Base-by-base conservation (phyloP, 2,888 invertebrate species). In the Thyatira batis region DNA sequence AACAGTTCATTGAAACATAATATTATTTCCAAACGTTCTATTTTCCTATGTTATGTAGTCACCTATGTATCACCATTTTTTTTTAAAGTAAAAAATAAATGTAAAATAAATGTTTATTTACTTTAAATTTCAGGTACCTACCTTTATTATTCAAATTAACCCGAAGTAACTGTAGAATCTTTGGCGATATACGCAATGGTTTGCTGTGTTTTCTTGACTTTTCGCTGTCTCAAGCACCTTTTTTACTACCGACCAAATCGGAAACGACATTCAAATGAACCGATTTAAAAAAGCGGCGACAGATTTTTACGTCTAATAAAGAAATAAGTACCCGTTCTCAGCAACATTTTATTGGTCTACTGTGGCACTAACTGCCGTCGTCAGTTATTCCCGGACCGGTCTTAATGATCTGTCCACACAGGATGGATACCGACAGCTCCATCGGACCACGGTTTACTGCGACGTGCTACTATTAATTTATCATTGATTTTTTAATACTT, bases 381-480 rank as follows among this genome's bases (percentile, higher is more conserved):
- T 77, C 73, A 73, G 71, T 78, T 78, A 77, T 67, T 65, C 65
- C 63, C 59, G 67, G 71, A 67, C 71, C 73, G 67, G 69, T 71
- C 78, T 73, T 85, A 85, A 85, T 82, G 84, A 82, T 81, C 77
- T 80, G 81, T 82, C 82, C 76, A 78, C 78, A 78, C 67, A 73
- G 77, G 78, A 83, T 78, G 73, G 73, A 82, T 84, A 75, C 66
- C 71, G 72, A 76, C 74, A 69, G 67, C 69, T 67, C 62, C 62
- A 66, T 65, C 63, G 17, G 20, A 69, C 66, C 58, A n/a, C 44
- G 51, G 51, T 58, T 52, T 51, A 51, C 49, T 57, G 44, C 44
- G 53, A 53, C 54, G 43, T 50, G 13, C 23, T 20, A 23, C 39
- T 39, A n/a, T 33, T 13, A 39, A 39, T 17, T 39, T 39, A 39